A percentile compares a stretch with the other conserved stretches of the same genome.
Evolutionary conservation across 2,888 invertebrate species (phyloP).

Genomic region (Synanthedon formicaeformis): DNA sequence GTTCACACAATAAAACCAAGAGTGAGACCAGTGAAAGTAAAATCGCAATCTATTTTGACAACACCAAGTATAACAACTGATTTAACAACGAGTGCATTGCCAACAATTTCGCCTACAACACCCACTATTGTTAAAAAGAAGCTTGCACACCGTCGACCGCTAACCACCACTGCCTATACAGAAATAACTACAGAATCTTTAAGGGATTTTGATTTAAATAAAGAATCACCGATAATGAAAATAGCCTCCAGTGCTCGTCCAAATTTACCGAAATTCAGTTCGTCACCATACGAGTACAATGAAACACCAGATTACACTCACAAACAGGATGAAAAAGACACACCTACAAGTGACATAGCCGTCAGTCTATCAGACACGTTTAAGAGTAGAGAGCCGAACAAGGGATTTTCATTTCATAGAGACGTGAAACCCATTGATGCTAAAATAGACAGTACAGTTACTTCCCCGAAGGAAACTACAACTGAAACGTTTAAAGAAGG

Average conservation of each 20-base stretch:
- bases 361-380: conserved; percentile 42
- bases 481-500: conserved; percentile 29
- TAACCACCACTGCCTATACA: conserved; percentile 34
- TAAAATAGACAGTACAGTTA: conserved; percentile 33
- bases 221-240: conserved; percentile 65
- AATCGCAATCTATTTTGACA: conserved; percentile 41
- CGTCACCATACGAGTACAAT: conserved; percentile 29
- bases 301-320: conserved; percentile 56
- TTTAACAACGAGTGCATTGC: conserved; percentile 55
- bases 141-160: conserved; percentile 39
- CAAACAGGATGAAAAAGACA: conserved; percentile 66
- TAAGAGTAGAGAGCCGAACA: conserved; percentile 27
- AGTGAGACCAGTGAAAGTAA: conserved; percentile 36
- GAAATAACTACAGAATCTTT: conserved; percentile 45
- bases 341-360: conserved; percentile 62
- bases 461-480: conserved; percentile 24
- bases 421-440: conserved; percentile 55
- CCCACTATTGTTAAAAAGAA: conserved; percentile 58
- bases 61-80: conserved; percentile 57
- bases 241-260: conserved; percentile 42
- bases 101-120: conserved; percentile 54
- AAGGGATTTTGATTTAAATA: conserved; percentile 33
- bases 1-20: conserved; percentile 47
- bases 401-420: conserved; percentile 57
- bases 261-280: conserved; percentile 29